phyloP scores from a whole-genome alignment of 1,140 invertebrate genomes.

The Drosophila aff. region DNA sequence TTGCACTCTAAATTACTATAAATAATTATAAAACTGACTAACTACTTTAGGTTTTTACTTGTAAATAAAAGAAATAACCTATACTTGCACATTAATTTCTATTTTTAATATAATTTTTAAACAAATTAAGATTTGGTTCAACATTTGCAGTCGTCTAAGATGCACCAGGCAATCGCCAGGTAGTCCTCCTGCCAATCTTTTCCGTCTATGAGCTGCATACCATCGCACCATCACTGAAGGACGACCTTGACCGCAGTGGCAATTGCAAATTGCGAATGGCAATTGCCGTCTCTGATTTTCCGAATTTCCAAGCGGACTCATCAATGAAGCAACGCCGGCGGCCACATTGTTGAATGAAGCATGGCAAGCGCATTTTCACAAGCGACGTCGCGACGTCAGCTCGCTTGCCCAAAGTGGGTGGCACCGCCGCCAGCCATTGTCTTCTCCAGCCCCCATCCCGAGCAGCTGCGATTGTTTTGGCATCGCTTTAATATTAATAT shows the following conservation, averaged over 20 bases:
- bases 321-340: constrained; percentile 58
- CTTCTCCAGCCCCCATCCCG: constrained; percentile 11
- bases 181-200: background rate
- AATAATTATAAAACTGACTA: no score
- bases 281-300: constrained; percentile 23
- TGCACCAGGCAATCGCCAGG: background rate
- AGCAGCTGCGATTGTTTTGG: constrained; percentile 33
- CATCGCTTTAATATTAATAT: constrained; percentile 59
- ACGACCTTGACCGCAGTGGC: constrained; percentile 72
- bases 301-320: constrained; percentile 7
- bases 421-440: constrained; percentile 61
- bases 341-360: constrained; percentile 73
- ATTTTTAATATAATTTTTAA: background rate
- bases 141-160: background rate
- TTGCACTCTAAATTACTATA: no score
- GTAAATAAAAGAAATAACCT: no score
- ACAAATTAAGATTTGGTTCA: background rate
- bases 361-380: constrained; percentile 49
- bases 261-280: constrained; percentile 26
- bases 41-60: background rate
- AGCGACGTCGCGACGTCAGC: constrained; percentile 28
- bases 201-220: constrained; percentile 7
- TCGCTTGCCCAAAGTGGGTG: constrained; percentile 60
- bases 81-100: background rate
- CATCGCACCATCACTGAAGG: constrained; percentile 17